Percentiles rank a stretch among this genome's conserved stretches.
phyloP scores from a whole-genome alignment of 1,140 invertebrate genomes.

The Drosophila willistoni region DNA sequence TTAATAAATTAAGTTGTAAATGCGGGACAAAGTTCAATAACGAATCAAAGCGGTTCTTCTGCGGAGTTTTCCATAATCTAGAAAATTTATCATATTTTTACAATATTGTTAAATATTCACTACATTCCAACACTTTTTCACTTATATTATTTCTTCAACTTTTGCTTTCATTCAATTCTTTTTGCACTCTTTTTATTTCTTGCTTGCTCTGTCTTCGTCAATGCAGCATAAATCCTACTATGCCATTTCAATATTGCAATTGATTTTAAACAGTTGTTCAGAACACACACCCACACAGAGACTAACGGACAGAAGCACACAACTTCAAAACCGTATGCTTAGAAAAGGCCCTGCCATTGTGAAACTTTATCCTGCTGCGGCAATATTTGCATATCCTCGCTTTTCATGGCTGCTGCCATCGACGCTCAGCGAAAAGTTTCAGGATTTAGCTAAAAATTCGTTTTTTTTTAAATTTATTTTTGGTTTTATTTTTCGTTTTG shows the following conservation, averaged over 20 bases:
- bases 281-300: neutral
- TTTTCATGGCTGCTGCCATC: conserved; percentile 31
- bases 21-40: too few relatives aligned
- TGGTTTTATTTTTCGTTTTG: conserved; percentile 22
- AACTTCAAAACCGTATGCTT: conserved; percentile 4
- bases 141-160: neutral
- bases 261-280: conserved; percentile 78
- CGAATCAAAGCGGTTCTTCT: too few relatives aligned
- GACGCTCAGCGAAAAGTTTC: conserved; percentile 43
- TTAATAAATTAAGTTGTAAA: too few relatives aligned
- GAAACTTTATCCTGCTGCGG: conserved; percentile 51
- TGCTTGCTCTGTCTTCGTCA: conserved; percentile 14
- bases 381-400: conserved; percentile 70
- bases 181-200: neutral
- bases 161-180: neutral
- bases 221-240: conserved; percentile 38
- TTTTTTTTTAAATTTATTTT: conserved; percentile 2
- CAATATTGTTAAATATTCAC: neutral
- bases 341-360: conserved; percentile 56
- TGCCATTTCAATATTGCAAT: conserved; percentile 72
- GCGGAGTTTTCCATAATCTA: too few relatives aligned
- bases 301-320: neutral
- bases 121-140: neutral
- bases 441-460: conserved; percentile 35
- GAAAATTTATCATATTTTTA: neutral